Base-by-base conservation (phyloP, 1,140 invertebrate genomes). In the Bombus pascuorum region DNA sequence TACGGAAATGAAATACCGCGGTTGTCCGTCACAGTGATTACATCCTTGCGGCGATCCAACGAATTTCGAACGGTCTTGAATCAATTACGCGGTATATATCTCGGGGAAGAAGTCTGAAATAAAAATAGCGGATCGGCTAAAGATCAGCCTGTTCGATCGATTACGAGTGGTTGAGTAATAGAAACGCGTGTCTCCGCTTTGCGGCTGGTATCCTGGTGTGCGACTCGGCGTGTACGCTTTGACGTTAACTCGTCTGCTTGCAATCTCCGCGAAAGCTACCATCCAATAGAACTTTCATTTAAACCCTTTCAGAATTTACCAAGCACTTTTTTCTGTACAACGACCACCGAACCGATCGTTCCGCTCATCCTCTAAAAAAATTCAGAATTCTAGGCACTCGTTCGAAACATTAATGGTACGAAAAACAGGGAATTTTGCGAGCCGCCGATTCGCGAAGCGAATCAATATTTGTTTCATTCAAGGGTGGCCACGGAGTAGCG, bases 141-240 rank as follows among this genome's bases (percentile, higher is more conserved):
- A 42, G 59, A 74, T 66, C 70, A 47, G 18, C 65, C 53, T 32
- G 44, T 66, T 34, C 59, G 65, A 81, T 85, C 73, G 57, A 72
- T 85, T 59, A 44, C 80, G 62, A 47, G 57, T 18, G 66, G 62
- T 62, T 71, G 81, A 85, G 86, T 84, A 87, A 89, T 85, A 71
- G 85, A 88, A 72, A 86, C 62, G 72, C 68, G 62, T 53, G 68
- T 32, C 72, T 92, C 81, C 80, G 72, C 59, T n/a, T 25, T 13
- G 28, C 34, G 78, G 78, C 86, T 94, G 89, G 25, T 89, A 75
- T 86, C 94, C 93, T 94, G 91, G 62, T 93, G 88, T 81, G 89
- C 92, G 94, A 92, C 15, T 66, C n/a, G 65, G 15, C 6, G 18
- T 66, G 15, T 18, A 18, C 81, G 22, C 74, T 82, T 76, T 68